Base-by-base conservation (phyloP, 35 echinoderm and acorn worm species). In the Diadema setosum region DNA sequence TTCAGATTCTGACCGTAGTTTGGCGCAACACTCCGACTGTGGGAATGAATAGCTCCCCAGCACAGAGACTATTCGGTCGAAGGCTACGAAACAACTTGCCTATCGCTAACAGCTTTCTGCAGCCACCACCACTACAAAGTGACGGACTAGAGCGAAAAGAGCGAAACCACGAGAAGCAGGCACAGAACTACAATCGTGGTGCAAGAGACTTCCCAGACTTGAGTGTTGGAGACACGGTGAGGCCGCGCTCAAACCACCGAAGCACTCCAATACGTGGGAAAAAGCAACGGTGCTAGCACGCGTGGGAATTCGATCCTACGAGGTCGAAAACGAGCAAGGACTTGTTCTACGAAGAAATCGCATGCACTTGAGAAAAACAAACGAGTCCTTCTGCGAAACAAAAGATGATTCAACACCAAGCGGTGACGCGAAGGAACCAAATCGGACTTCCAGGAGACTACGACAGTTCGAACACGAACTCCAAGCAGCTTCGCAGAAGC, bases 41-140 rank as follows among this genome's bases (percentile, higher is more conserved):
- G 6, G 89, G 75, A 8, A 52, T 91, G 32, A 90, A 91, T 31
- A 74, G 39, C 20, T 90, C 76, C 61, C 85, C 93, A 18, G 60
- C 75, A 15, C 40, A 94, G 55, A 32, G 36, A n/a, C 4, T 86
- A 32, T 91, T 81, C 86, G 64, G 37, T 7, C 78, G 52, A 42
- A 65, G 24, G 81, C 76, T 69, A 25, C 46, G 44, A 20, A 85
- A 82, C 65, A 88, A 83, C 43, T 32, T 45, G 37, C 91, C 39
- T 34, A 82, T 44, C 41, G 41, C 39, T 65, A 67, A 30, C 29
- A 74, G 44, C 31, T 58, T 70, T 20, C 60, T 41, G 9, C 41
- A 70, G 17, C 80, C 46, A 31, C 14, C n/a, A n/a, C n/a, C 65
- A 20, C 63, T 44, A 42, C 42, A 30, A 17, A 58, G 24, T 0